A percentile compares a stretch with the other conserved stretches of the same genome.
Evolutionary conservation across 2,113 vertebrate genomes (phyloP).

Genomic region (Microcebus jonahi): DNA sequence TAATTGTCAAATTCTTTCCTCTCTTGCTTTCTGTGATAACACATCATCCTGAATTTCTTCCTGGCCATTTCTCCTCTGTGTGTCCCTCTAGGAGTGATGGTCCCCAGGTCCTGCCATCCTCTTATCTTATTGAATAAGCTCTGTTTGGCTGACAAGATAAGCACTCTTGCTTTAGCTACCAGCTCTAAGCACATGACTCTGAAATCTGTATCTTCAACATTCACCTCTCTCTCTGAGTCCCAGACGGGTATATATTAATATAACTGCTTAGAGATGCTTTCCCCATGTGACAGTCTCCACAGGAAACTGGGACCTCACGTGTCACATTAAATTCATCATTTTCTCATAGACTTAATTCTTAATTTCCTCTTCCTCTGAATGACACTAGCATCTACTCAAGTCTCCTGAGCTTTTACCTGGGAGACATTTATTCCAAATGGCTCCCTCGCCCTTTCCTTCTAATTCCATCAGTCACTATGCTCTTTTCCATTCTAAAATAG

Average conservation of each 20-base stretch:
- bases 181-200: background rate
- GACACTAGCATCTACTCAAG: background rate
- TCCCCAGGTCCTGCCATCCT: background rate
- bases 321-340: background rate
- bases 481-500: background rate
- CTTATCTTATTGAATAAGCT: background rate
- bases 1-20: background rate
- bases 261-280: background rate
- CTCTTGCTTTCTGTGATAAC: background rate
- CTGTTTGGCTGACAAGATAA: background rate
- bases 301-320: background rate
- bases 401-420: background rate
- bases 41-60: background rate
- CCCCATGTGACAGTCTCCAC: background rate
- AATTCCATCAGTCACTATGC: background rate
- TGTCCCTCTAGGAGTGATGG: background rate
- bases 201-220: background rate
- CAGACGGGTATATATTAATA: background rate
- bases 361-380: background rate
- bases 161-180: background rate
- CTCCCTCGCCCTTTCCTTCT: background rate
- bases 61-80: background rate
- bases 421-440: background rate
- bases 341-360: background rate
- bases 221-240: background rate